Conservation (phyloP, 2,797 vertebrate species). For the Pogonophryne albipinna region DNA sequence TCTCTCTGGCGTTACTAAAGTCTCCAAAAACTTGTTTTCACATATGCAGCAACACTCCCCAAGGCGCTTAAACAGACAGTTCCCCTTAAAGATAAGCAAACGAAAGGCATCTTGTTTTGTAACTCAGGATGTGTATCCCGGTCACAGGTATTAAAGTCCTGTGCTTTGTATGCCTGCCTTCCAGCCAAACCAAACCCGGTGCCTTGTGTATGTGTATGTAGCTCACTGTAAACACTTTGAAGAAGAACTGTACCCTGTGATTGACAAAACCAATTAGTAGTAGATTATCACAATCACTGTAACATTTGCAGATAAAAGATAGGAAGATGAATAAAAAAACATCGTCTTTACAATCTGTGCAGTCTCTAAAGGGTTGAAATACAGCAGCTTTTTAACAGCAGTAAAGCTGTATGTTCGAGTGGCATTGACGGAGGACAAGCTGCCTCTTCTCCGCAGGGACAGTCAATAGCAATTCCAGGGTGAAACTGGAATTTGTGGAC, state of each 20-base stretch:
- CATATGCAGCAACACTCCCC: not conserved
- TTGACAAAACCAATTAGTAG: constrained; percentile 1
- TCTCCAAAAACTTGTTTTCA: not conserved
- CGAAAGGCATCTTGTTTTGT: not conserved
- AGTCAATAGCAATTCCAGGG: constrained; percentile 62
- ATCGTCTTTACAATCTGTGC: not conserved
- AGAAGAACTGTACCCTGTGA: not conserved
- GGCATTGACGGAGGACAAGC: constrained; percentile 53
- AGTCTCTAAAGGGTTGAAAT: constrained; percentile 21
- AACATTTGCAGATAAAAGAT: not conserved
- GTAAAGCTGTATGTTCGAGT: constrained; percentile 24
- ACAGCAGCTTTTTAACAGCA: constrained; percentile 18
- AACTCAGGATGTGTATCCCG: not conserved
- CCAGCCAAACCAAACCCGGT: not conserved
- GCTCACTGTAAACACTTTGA: not conserved
- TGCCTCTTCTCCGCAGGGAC: constrained; percentile 33
- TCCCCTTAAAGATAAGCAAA: not conserved
- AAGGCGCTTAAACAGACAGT: not conserved
- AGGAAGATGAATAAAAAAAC: not conserved
- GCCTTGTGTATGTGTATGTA: not conserved
- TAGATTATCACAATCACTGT: not conserved
- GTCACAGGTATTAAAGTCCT: not conserved
- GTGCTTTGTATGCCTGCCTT: rapidly evolving
- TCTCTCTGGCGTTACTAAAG: not conserved
- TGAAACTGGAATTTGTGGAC: constrained; percentile 51